Percentiles rank a stretch among this genome's conserved stretches.
These are phyloP conservation scores for Strigamia transsilvanica DNA, from an alignment of 2,888 invertebrate species.

Conservation along the genomic window DNA sequence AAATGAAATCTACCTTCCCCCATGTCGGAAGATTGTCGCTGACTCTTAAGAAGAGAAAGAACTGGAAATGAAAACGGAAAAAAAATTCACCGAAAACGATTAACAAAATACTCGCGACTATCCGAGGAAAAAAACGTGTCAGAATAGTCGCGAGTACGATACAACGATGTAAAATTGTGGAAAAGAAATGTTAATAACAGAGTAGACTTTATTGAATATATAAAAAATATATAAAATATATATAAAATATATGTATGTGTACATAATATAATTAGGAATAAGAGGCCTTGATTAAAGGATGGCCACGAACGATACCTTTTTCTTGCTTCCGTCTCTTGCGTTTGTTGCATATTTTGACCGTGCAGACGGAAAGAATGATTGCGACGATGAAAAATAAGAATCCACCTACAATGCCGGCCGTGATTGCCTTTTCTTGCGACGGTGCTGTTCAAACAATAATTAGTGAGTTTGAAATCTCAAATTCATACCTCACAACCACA, in stretches of 20 bases:
- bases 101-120: constrained; percentile 22
- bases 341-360: constrained; percentile 97
- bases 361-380: constrained; percentile 95
- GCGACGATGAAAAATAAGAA: constrained; percentile 97
- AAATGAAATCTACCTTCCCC: constrained; percentile 53
- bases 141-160: background rate
- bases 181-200: background rate
- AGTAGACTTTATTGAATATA: background rate
- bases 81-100: constrained; percentile 27
- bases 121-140: background rate
- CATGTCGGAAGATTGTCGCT: constrained; percentile 44
- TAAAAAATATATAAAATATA: background rate
- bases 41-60: constrained; percentile 52
- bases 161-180: background rate
- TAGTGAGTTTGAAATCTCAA: background rate
- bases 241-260: background rate
- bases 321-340: constrained; percentile 96
- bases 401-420: constrained; percentile 95
- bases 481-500: background rate
- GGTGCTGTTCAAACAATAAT: constrained; percentile 44
- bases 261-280: background rate
- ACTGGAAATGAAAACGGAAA: constrained; percentile 50
- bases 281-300: background rate
- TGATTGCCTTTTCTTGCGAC: constrained; percentile 72
- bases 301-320: constrained; percentile 75